A percentile compares a stretch with the other conserved stretches of the same genome.
Conservation (phyloP, 2,113 vertebrate genomes). For the Rafetus swinhoei region DNA sequence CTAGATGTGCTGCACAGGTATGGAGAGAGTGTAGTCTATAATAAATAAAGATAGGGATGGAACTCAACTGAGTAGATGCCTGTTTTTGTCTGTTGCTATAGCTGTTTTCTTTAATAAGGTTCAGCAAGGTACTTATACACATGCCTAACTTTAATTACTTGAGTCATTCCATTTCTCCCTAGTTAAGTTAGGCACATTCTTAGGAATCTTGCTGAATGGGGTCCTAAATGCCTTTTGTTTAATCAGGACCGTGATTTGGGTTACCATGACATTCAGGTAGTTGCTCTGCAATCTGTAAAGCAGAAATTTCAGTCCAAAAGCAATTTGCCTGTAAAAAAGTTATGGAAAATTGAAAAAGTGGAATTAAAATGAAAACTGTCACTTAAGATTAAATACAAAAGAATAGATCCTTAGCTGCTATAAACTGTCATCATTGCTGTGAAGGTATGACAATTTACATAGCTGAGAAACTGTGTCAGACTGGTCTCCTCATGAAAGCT, state of each 20-base stretch:
- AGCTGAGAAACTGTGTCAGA: background rate
- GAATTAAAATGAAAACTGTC: background rate
- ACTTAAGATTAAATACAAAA: background rate
- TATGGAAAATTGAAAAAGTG: background rate
- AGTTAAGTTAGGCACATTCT: background rate
- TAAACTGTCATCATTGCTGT: background rate
- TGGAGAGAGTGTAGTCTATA: background rate
- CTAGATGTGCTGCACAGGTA: background rate
- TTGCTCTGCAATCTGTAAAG: background rate
- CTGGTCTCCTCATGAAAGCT: background rate
- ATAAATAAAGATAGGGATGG: background rate
- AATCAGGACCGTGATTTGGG: background rate
- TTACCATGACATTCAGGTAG: background rate
- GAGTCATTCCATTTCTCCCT: accelerated
- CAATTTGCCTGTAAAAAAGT: background rate
- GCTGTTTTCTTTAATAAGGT: background rate
- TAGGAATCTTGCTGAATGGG: background rate
- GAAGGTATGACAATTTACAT: background rate
- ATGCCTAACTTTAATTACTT: background rate
- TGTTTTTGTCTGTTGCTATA: background rate
- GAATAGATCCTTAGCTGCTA: background rate
- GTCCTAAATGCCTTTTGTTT: background rate
- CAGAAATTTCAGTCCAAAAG: background rate
- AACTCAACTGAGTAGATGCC: background rate
- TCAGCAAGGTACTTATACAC: background rate